These are phyloP conservation scores for Schizopygopsis malacanthus DNA, from an alignment of 2,797 vertebrate species.

Conservation along the genomic window DNA sequence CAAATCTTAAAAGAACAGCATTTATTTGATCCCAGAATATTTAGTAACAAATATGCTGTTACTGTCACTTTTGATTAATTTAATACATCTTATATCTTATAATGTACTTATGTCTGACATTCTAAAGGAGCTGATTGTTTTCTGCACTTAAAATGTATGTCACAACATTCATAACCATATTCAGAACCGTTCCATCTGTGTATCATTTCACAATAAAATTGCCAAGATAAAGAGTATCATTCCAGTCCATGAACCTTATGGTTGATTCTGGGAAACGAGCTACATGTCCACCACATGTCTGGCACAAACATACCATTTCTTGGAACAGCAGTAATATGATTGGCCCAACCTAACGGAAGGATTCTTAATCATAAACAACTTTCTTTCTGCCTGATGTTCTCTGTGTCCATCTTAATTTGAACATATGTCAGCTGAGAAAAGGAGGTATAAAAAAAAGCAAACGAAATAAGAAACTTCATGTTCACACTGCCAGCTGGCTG, in stretches of 20 bases:
- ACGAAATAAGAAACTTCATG: constrained; percentile 9
- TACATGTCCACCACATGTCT: constrained; percentile 38
- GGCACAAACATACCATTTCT: constrained; percentile 22
- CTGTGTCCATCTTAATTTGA: constrained; percentile 31
- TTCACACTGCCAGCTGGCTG: constrained; percentile 9
- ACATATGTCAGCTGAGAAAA: constrained; percentile 30
- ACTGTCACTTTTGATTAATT: neutral
- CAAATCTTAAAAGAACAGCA: neutral
- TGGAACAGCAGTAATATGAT: constrained; percentile 23
- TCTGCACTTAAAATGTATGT: neutral
- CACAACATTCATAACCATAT: constrained; percentile 5
- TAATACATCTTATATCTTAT: neutral
- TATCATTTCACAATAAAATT: neutral
- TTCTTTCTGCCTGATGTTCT: constrained; percentile 34
- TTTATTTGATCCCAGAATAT: neutral
- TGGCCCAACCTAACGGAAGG: constrained; percentile 20
- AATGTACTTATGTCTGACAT: neutral
- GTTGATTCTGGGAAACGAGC: constrained; percentile 23
- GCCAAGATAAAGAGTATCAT: neutral
- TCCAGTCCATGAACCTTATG: constrained; percentile 27
- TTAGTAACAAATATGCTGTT: neutral
- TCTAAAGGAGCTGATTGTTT: neutral
- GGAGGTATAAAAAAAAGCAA: neutral
- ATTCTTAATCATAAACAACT: constrained; percentile 33
- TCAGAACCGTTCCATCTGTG: neutral